Conservation (phyloP, 23 tunicate species). For the Trididemnum miniatum region DNA sequence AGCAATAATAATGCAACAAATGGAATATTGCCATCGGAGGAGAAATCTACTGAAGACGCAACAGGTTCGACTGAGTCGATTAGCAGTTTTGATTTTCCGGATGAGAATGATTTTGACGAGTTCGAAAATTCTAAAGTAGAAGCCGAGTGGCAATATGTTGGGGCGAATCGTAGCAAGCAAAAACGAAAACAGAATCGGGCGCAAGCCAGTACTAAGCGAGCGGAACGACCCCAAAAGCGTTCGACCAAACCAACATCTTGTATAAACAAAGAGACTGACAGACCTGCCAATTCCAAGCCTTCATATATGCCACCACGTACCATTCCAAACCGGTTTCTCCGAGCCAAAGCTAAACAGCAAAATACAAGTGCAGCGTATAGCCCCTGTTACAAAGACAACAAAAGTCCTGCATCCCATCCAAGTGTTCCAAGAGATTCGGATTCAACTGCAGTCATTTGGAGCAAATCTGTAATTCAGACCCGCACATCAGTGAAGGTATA, state of each 20-base stretch:
- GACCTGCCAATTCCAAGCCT: neutral
- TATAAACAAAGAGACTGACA: neutral
- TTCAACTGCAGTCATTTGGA: neutral
- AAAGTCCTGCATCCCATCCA: neutral
- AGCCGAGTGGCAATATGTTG: constrained; percentile 10
- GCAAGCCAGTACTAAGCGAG: neutral
- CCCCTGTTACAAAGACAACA: neutral
- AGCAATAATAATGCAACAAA: too few relatives aligned
- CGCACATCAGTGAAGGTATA: neutral
- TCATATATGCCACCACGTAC: neutral
- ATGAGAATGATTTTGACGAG: neutral
- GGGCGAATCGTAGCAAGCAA: neutral
- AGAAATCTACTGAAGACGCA: neutral
- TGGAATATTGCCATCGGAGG: neutral
- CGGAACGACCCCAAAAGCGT: neutral
- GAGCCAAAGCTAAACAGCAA: constrained; percentile 1
- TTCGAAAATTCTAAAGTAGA: neutral
- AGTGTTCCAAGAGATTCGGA: neutral
- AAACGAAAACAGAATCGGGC: constrained; percentile 12
- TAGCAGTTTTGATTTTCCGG: neutral
- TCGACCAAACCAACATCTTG: neutral
- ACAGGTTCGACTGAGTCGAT: neutral
- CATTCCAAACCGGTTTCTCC: constrained; percentile 10
- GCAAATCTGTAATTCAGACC: neutral
- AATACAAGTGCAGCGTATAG: neutral